These are phyloP conservation scores for Xenops minutus DNA, from an alignment of 2,797 vertebrate genomes.

Conservation along the genomic window DNA sequence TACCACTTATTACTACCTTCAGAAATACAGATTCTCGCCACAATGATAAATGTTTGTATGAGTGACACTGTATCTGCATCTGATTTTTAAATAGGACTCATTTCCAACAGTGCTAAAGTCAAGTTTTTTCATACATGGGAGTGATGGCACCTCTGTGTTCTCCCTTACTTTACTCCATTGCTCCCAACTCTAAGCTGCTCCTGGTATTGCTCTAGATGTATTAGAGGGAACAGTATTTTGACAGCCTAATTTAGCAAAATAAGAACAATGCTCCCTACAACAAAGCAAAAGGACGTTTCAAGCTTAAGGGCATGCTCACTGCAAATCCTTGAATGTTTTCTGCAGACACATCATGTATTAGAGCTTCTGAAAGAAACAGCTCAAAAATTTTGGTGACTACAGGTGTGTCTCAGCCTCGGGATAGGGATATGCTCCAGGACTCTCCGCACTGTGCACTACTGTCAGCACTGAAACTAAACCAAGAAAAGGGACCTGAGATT, in stretches of 20 bases:
- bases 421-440: accelerated
- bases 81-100: not conserved
- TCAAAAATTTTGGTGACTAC: not conserved
- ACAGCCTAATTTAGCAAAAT: not conserved
- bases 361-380: not conserved
- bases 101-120: not conserved
- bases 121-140: not conserved
- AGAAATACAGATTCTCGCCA: not conserved
- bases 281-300: not conserved
- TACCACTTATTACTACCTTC: not conserved
- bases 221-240: not conserved
- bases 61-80: not conserved
- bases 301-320: not conserved
- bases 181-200: not conserved
- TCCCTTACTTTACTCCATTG: not conserved
- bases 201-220: not conserved
- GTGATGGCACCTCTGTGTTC: not conserved
- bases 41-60: not conserved
- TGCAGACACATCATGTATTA: not conserved
- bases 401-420: not conserved
- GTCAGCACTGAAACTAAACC: not conserved
- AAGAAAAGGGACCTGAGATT: not conserved
- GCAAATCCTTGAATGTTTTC: not conserved
- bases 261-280: not conserved
- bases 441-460: not conserved